Conservation (phyloP, 2,888 invertebrate genomes). For the Lasioglossum figueresi region DNA sequence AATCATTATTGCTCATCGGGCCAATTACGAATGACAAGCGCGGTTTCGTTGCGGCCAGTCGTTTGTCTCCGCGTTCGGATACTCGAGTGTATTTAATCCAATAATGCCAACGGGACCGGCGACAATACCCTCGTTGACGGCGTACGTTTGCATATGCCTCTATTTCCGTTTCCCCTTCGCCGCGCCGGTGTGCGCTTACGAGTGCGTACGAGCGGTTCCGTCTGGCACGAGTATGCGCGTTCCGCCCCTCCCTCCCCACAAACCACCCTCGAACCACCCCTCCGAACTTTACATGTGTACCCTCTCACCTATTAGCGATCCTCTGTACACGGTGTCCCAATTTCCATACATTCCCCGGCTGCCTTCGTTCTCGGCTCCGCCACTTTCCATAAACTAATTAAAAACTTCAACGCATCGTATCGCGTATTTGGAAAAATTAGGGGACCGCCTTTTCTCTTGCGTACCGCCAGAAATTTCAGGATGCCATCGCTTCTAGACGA, state of each 20-base stretch:
- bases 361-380: not conserved
- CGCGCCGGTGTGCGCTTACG: conserved; percentile 41
- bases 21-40: conserved; percentile 59
- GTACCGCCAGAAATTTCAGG: not conserved
- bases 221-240: conserved; percentile 52
- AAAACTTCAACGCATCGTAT: conserved; percentile 3
- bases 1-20: conserved; percentile 51
- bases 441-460: not conserved
- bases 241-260: not conserved
- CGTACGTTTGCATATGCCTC: conserved; percentile 61
- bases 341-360: conserved; percentile 14
- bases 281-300: conserved; percentile 14
- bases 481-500: too few species aligned
- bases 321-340: conserved; percentile 32
- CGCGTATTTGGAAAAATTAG: conserved; percentile 1
- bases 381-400: conserved; percentile 19
- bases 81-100: conserved; percentile 65
- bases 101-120: conserved; percentile 57
- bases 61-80: conserved; percentile 59
- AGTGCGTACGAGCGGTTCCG: conserved; percentile 60
- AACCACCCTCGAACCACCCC: not conserved
- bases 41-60: conserved; percentile 57
- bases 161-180: conserved; percentile 57
- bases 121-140: conserved; percentile 63
- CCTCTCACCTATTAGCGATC: conserved; percentile 7